phyloP scores from a whole-genome alignment of 2,888 invertebrate species.

The Drosophila gaucha region DNA sequence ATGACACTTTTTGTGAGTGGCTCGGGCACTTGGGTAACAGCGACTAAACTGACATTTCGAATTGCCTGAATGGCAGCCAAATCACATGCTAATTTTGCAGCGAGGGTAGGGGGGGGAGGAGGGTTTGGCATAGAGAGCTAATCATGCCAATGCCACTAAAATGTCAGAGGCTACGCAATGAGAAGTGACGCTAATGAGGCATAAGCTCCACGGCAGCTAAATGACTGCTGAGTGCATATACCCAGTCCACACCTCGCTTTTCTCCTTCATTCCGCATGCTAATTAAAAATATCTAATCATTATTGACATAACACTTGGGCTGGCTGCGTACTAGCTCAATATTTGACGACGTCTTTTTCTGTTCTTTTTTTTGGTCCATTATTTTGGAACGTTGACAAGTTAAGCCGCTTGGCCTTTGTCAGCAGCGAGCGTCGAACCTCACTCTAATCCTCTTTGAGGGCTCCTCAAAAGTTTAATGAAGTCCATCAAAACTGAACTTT shows the following conservation, averaged over 20 bases:
- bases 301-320: constrained; percentile 56
- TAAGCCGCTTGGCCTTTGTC: constrained; percentile 52
- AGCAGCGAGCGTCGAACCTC: not conserved
- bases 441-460: constrained; percentile 39
- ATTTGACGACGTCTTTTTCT: constrained; percentile 15
- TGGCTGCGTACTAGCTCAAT: constrained; percentile 25
- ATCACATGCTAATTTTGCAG: constrained; percentile 69
- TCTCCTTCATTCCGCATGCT: constrained; percentile 2
- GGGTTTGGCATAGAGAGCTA: constrained; percentile 32
- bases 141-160: constrained; percentile 64
- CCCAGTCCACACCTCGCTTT: too few relatives aligned
- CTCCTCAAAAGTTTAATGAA: constrained; percentile 39
- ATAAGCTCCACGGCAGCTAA: constrained; percentile 43
- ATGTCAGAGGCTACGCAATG: constrained; percentile 53
- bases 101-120: not conserved
- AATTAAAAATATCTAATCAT: constrained; percentile 73
- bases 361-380: constrained; percentile 16
- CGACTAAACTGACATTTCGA: constrained; percentile 55
- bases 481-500: constrained; percentile 37
- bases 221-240: not conserved
- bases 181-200: constrained; percentile 72
- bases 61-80: constrained; percentile 69
- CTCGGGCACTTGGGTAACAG: constrained; percentile 36
- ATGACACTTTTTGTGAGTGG: constrained; percentile 51
- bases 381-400: constrained; percentile 60